Conservation (phyloP, 2,113 vertebrate species). For the Mus spicilegus region DNA sequence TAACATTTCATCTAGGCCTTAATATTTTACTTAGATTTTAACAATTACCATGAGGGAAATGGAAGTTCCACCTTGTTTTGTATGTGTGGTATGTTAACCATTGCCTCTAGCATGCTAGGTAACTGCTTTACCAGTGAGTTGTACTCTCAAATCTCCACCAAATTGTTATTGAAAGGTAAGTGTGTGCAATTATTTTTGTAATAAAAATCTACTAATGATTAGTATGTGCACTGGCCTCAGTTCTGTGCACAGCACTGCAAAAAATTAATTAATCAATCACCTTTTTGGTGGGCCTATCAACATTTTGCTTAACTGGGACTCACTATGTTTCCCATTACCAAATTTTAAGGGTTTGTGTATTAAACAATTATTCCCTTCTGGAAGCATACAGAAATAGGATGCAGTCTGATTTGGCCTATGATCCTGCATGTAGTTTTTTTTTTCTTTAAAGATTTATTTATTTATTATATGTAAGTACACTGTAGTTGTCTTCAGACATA, state of each 20-base stretch:
- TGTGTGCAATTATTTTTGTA: neutral
- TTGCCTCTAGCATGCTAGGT: neutral
- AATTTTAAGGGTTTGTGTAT: neutral
- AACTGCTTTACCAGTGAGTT: neutral
- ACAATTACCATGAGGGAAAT: neutral
- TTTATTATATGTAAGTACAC: too few species aligned
- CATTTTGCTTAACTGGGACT: neutral
- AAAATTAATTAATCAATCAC: neutral
- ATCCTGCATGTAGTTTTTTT: neutral
- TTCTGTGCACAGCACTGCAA: neutral
- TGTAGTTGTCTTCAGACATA: too few species aligned
- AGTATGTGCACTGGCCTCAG: neutral
- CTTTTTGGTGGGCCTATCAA: neutral
- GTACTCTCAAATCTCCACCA: neutral
- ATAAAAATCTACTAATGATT: neutral
- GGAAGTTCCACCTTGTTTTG: neutral
- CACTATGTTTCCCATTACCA: neutral
- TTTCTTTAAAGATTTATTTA: too few species aligned
- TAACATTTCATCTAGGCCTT: too few species aligned
- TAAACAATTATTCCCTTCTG: conserved; percentile 8
- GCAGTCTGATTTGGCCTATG: neutral
- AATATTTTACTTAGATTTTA: too few species aligned
- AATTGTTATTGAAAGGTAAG: neutral
- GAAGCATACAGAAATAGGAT: neutral
- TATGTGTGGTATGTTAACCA: neutral